These are phyloP conservation scores for Thamnophis elegans DNA, from an alignment of 2,797 vertebrate genomes.

Conservation along the genomic window DNA sequence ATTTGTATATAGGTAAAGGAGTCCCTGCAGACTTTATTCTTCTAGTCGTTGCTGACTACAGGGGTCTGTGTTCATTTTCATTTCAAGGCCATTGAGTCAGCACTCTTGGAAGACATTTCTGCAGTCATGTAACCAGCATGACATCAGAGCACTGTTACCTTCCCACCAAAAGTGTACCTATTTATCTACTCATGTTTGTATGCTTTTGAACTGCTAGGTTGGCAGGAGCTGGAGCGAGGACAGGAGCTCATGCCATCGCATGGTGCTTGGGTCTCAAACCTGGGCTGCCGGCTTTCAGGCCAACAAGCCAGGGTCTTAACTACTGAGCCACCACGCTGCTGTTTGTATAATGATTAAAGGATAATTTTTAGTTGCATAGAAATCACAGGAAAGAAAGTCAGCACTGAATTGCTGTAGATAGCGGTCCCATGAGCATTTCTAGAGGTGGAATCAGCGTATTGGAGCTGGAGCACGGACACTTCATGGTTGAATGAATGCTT, in stretches of 20 bases:
- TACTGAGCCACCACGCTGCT: not conserved
- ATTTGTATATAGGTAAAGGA: not conserved
- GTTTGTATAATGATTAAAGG: not conserved
- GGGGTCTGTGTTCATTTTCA: not conserved
- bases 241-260: not conserved
- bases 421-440: not conserved
- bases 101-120: not conserved
- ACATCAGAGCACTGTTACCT: not conserved
- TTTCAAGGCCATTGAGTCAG: not conserved
- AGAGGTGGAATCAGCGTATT: not conserved
- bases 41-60: not conserved
- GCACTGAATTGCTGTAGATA: not conserved
- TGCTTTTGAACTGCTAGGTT: not conserved
- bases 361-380: not conserved
- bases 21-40: not conserved
- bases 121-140: not conserved
- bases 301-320: not conserved
- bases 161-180: not conserved
- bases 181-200: not conserved
- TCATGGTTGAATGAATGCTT: not conserved
- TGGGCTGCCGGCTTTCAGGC: not conserved
- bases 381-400: not conserved
- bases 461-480: not conserved
- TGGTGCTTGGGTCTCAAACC: not conserved
- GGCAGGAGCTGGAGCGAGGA: not conserved